Evolutionary conservation across 2,888 invertebrate genomes (phyloP).

Genomic region (Formica aserva): DNA sequence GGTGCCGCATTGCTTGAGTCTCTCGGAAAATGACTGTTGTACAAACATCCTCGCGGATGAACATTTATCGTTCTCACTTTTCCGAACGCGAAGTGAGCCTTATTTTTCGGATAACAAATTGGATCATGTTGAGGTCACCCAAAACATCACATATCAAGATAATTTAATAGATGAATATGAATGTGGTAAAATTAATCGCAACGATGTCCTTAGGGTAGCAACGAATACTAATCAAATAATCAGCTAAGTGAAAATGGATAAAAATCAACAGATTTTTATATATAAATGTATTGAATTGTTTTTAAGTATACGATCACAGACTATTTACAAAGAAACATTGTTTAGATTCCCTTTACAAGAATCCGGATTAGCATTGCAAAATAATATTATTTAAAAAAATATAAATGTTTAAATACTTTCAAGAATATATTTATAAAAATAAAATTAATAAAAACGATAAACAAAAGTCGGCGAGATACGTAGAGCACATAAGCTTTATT

Average conservation of each 20-base stretch:
- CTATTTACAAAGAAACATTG: neutral
- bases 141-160: constrained; percentile 81
- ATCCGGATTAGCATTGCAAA: neutral
- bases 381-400: constrained; percentile 4
- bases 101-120: constrained; percentile 78
- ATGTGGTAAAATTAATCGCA: constrained; percentile 58
- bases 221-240: constrained; percentile 57
- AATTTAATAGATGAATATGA: constrained; percentile 79
- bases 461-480: too few species aligned
- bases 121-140: constrained; percentile 80
- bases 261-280: neutral
- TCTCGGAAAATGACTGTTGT: constrained; percentile 72
- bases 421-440: neutral
- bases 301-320: neutral
- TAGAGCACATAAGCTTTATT: too few species aligned
- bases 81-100: constrained; percentile 81
- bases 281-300: constrained; percentile 40
- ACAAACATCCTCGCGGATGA: constrained; percentile 61
- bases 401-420: neutral
- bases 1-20: constrained; percentile 69
- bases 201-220: constrained; percentile 62
- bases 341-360: neutral
- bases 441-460: too few species aligned
- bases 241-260: constrained; percentile 50
- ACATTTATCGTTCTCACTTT: constrained; percentile 72